Conservation (phyloP, 2,113 vertebrate species). For the Tichodroma muraria region DNA sequence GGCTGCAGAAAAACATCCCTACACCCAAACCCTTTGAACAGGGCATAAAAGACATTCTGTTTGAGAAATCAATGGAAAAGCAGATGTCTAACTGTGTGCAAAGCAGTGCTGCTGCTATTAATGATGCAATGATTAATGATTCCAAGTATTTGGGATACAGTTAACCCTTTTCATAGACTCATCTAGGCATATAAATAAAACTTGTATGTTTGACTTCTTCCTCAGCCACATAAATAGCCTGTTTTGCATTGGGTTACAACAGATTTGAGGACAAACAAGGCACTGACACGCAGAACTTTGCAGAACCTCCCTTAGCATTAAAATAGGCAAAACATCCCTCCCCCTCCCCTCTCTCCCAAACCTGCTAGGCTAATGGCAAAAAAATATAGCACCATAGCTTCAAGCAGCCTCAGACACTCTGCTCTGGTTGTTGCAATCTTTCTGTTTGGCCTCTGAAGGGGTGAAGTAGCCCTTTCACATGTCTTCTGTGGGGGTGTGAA, state of each 20-base stretch:
- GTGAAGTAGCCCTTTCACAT: background rate
- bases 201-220: background rate
- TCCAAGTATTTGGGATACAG: background rate
- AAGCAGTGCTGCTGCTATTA: background rate
- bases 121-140: background rate
- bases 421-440: background rate
- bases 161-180: background rate
- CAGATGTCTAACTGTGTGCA: background rate
- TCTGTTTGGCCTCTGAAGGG: slow-evolving; percentile 18
- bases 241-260: background rate
- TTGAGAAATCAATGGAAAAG: background rate
- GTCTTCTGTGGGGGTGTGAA: background rate
- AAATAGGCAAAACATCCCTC: background rate
- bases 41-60: background rate
- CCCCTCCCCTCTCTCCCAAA: too few species aligned
- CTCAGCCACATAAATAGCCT: background rate
- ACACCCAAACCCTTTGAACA: background rate
- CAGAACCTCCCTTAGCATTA: background rate
- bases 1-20: background rate
- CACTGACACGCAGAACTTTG: background rate
- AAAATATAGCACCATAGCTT: background rate
- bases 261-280: background rate
- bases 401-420: background rate
- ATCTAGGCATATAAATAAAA: background rate
- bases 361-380: background rate